Base-by-base conservation (phyloP, 1,140 invertebrate species). In the Oreohelix idahoensis region DNA sequence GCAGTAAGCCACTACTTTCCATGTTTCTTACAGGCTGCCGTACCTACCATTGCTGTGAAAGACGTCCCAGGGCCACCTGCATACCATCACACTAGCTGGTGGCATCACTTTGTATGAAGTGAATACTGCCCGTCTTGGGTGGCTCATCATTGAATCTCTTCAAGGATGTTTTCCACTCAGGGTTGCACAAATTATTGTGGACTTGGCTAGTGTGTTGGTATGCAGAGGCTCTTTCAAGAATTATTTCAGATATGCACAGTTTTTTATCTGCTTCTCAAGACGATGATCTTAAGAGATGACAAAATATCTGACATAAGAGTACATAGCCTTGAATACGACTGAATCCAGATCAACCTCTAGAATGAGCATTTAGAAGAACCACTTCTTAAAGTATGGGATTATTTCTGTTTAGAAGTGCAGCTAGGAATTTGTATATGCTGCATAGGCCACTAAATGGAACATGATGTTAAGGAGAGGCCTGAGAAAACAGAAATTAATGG, bases 121-220 rank as follows among this genome's bases (percentile, higher is more conserved):
- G 42, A n/a, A 11, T 23, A 10, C 23, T 29, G 71, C 71, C 71
- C 11, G 2, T 58, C 23, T 58, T 20, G 26, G 26, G 53, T 42
- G 71, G 23, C 2, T 39, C 38, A 42, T 32, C 63, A 4, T 66
- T 66, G 63, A 66, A 66, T 66, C n/a, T 17, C 5, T 23, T 66
- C 63, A 35, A 10, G 63, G 63, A 35, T 66, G 63, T 66, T 29
- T 32, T 4, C 29, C 63, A 58, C 26, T 49, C 53, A 32, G 1
- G 29, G 0, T 32, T 66, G 29, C 51, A 66, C 29, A 29, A 1
- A 35, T 32, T n/a, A 36, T 73, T 26, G 38, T 73, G 71, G 1
- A 36, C 5, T 1, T 20, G 49, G 51, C 77, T 79, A 79, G 77
- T 79, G 77, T 66, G 77, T 5, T 79, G 77, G 77, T 79, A 79